Conservation (phyloP, 2,888 invertebrate species). For the Drosophila leonis region DNA sequence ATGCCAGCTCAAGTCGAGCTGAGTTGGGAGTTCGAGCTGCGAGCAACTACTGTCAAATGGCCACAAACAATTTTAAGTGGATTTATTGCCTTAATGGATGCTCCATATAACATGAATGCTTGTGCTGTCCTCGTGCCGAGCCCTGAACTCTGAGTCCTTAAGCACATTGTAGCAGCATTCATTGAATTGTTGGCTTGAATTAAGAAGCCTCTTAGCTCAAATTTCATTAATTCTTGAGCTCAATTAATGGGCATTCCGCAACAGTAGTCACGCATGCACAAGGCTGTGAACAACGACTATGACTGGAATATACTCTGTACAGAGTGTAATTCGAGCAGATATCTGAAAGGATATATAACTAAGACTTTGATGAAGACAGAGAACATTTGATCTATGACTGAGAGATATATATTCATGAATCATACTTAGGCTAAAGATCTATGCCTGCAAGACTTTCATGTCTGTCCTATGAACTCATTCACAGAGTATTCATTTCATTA, state of each 20-base stretch:
- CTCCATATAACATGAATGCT: neutral
- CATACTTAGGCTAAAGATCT: neutral
- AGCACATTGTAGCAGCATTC: conserved; percentile 7
- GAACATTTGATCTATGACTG: neutral
- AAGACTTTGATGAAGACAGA: neutral
- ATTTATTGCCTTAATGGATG: conserved; percentile 13
- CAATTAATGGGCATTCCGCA: conserved; percentile 1
- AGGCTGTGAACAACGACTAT: neutral
- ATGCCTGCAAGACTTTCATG: neutral
- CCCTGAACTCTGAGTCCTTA: neutral
- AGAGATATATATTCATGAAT: too few relatives aligned
- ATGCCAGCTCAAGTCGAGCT: neutral
- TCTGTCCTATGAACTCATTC: neutral
- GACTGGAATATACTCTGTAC: neutral
- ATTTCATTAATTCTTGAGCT: neutral
- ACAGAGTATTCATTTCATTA: neutral
- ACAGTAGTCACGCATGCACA: neutral
- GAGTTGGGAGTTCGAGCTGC: neutral
- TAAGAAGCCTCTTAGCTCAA: conserved; percentile 8
- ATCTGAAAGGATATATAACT: neutral
- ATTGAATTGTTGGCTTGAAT: conserved; percentile 5
- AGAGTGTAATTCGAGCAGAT: too few relatives aligned
- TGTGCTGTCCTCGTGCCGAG: neutral
- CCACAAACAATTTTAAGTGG: conserved; percentile 5
- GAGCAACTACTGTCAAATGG: neutral